Evolutionary conservation across 1,140 invertebrate genomes (phyloP).

Genomic region (Brachionus rotundiformis): DNA sequence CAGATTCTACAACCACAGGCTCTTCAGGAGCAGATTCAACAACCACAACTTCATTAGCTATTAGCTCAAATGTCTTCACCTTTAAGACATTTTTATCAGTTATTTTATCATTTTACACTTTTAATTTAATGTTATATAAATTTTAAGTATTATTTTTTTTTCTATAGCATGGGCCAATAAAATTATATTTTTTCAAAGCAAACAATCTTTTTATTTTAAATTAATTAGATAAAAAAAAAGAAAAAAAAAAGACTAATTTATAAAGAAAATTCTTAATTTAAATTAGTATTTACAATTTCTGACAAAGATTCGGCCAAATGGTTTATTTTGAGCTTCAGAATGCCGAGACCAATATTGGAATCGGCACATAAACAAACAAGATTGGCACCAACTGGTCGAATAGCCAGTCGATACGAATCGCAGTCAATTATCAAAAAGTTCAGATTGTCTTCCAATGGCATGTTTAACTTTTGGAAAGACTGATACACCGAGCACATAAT

Average conservation of each 20-base stretch:
- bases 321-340: constrained; percentile 44
- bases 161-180: too few relatives aligned
- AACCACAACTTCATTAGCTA: too few relatives aligned
- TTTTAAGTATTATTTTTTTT: too few relatives aligned
- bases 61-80: too few relatives aligned
- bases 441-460: constrained; percentile 24
- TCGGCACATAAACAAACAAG: constrained; percentile 35
- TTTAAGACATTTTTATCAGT: too few relatives aligned
- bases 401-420: constrained; percentile 33
- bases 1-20: too few relatives aligned
- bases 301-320: not conserved
- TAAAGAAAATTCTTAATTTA: not conserved
- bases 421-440: constrained; percentile 46
- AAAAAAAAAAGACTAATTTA: not conserved
- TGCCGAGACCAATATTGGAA: constrained; percentile 44
- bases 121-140: too few relatives aligned
- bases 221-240: too few relatives aligned
- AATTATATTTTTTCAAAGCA: not conserved
- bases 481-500: constrained; percentile 42
- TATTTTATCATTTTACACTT: too few relatives aligned
- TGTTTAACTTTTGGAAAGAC: constrained; percentile 34
- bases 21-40: too few relatives aligned
- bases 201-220: too few relatives aligned
- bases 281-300: constrained; percentile 21
- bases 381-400: constrained; percentile 24